These are phyloP conservation scores for Zelleria hepariella DNA, from an alignment of 2,888 invertebrate genomes.

Conservation along the genomic window DNA sequence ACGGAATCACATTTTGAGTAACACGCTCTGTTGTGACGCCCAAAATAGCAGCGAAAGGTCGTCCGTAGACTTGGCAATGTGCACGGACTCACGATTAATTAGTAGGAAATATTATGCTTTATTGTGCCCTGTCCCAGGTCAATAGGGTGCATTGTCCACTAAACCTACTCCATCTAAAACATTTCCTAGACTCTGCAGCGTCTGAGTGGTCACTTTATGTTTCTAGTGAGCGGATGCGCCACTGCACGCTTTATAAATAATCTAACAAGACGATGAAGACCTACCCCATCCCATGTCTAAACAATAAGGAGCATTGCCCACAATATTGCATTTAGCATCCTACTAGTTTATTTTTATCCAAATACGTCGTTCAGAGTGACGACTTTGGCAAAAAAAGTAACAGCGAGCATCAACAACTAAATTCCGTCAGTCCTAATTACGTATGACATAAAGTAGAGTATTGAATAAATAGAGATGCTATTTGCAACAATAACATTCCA, in stretches of 20 bases:
- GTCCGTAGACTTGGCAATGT: constrained; percentile 46
- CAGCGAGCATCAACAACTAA: neutral
- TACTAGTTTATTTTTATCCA: neutral
- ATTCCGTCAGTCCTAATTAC: too few relatives aligned
- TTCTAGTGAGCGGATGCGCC: neutral
- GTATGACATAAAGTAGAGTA: too few relatives aligned
- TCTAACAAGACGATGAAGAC: too few relatives aligned
- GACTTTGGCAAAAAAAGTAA: neutral
- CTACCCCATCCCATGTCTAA: neutral
- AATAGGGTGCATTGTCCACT: too few relatives aligned
- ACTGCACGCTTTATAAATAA: too few relatives aligned
- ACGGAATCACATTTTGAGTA: neutral
- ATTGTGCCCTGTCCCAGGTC: neutral
- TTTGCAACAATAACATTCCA: too few relatives aligned
- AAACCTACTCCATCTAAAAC: too few relatives aligned
- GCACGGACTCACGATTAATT: constrained; percentile 48
- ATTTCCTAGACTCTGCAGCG: too few relatives aligned
- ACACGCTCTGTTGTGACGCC: constrained; percentile 33
- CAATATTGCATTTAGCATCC: neutral
- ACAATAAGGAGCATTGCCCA: neutral
- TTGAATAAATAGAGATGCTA: too few relatives aligned
- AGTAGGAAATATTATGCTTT: constrained; percentile 32
- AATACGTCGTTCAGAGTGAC: neutral
- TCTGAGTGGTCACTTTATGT: too few relatives aligned
- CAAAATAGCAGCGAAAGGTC: constrained; percentile 64